Base-by-base conservation (phyloP, 2,888 invertebrate genomes). In the Caenorhabditis doughertyi region DNA sequence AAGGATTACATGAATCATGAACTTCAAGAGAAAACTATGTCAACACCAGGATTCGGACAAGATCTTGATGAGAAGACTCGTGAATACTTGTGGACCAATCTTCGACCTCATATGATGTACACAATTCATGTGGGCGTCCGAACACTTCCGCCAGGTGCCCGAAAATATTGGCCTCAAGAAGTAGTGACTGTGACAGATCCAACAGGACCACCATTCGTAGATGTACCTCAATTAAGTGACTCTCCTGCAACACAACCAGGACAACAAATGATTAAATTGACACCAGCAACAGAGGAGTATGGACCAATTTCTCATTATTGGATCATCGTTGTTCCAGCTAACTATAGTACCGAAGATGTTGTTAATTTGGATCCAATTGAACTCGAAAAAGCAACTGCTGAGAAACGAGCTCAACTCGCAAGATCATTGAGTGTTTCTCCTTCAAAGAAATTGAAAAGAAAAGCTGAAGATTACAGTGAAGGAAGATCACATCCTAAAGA, bases 231-330 rank as follows among this genome's bases (percentile, higher is more conserved):
- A 42, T 79, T 90, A 25, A 56, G 87, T 13, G 88, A 89, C 8
- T 84, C 88, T 16, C 65, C 72, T 25, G 74, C 70, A 13, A 60
- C 74, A 5, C 83, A 84, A 39, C 68, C 83, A 16, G 88, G 87
- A 16, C 85, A 86, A 55, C 81, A 87, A 23, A 60, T 79, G 23
- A 67, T 87, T 13, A 42, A 71, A 49, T 67, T 89, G 49, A 60
- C 96, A 39, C 96, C 96, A 93, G 98, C 98, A 0, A 97, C 97
- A 0, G 98, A 98, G 93, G 97, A 97, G 93, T 97, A 97, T 92
- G 98, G 99, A 25, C 97, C 97, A 8, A 97, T 99, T 89, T 96
- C 96, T 77, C 97, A 98, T 93, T 99, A 99, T 93, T 97, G 95
- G 93, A 93, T 99, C 91, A 95, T 98, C 89, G 97, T 98, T 77